Conservation (phyloP, 2,113 vertebrate genomes). For the Ptilonorhynchus violaceus region DNA sequence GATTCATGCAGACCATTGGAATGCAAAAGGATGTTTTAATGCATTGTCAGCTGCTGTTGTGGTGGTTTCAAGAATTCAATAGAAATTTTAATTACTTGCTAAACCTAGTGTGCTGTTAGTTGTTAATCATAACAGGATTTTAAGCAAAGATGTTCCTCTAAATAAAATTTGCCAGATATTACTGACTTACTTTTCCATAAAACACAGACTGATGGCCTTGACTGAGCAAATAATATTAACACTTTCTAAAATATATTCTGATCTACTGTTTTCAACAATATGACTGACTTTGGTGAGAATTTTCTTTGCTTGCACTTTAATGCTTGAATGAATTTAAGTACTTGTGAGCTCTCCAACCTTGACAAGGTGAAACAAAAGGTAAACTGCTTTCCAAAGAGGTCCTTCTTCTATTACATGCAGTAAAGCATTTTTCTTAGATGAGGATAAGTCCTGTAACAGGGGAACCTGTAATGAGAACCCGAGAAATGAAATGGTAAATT, state of each 20-base stretch:
- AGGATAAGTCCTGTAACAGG: neutral
- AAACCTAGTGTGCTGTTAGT: neutral
- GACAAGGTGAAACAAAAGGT: neutral
- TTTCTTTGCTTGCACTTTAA: neutral
- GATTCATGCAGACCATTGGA: neutral
- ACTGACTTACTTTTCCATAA: neutral
- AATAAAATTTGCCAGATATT: neutral
- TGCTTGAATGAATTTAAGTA: neutral
- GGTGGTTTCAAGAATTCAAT: neutral
- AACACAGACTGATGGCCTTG: neutral
- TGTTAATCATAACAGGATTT: neutral
- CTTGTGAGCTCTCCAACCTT: neutral
- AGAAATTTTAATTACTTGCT: neutral
- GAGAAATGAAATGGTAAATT: neutral
- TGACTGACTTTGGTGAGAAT: neutral
- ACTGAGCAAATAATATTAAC: neutral
- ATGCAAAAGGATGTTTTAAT: neutral
- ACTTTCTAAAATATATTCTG: neutral
- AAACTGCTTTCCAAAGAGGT: neutral
- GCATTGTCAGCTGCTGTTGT: neutral
- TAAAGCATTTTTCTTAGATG: neutral
- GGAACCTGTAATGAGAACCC: neutral
- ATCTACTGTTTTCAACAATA: neutral
- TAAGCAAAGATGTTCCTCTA: neutral
- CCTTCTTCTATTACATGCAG: neutral